Percentiles rank a stretch among this genome's conserved stretches.
These are phyloP conservation scores for Uloborus plumipes DNA, from an alignment of 2,888 invertebrate species.

Conservation along the genomic window DNA sequence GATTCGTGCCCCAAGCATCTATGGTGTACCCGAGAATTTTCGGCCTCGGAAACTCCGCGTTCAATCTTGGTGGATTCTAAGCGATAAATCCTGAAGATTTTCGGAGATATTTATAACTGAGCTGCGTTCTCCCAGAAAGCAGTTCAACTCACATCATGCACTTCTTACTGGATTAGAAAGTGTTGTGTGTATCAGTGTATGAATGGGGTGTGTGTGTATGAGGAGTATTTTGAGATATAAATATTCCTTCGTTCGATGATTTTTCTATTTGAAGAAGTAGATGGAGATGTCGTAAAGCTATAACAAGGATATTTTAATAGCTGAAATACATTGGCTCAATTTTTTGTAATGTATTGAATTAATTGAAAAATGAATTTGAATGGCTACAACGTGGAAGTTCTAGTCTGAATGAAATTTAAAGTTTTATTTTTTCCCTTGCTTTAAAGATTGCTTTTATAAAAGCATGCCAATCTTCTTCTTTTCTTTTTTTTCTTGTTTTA, in stretches of 20 bases:
- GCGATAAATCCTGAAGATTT: too few species aligned
- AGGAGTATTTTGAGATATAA: neutral
- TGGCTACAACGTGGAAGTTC: too few species aligned
- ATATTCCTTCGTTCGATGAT: neutral
- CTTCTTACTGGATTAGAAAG: neutral
- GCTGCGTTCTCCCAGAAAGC: neutral
- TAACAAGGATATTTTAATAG: too few species aligned
- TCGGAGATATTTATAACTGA: neutral
- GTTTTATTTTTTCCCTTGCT: too few species aligned
- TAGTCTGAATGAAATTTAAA: too few species aligned
- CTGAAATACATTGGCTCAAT: too few species aligned
- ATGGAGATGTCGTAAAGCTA: too few species aligned
- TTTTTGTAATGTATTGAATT: too few species aligned
- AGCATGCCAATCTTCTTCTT: too few species aligned
- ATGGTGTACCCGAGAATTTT: constrained; percentile 30
- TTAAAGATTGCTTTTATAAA: too few species aligned
- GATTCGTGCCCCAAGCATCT: constrained; percentile 41
- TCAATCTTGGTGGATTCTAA: constrained; percentile 41
- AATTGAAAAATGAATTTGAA: too few species aligned
- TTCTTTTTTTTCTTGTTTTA: neutral
- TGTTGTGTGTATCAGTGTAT: neutral
- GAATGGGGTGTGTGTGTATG: neutral
- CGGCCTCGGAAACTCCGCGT: constrained; percentile 34
- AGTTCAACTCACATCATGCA: neutral
- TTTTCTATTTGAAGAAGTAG: too few species aligned